Base-by-base conservation (phyloP, 2,797 vertebrate species). In the Platyrinchus mystaceus region DNA sequence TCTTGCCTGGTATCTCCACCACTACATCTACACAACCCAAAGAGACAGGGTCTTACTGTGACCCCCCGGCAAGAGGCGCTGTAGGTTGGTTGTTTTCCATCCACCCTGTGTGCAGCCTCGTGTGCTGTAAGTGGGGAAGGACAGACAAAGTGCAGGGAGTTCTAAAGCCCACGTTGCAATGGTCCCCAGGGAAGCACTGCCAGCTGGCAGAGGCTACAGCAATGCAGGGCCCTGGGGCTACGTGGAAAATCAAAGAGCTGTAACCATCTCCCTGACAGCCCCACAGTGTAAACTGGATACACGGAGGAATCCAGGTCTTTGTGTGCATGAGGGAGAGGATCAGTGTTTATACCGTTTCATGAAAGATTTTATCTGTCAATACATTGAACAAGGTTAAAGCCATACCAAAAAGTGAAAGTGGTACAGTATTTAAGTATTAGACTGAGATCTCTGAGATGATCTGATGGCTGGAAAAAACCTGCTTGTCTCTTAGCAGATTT, bases 121-220 rank as follows among this genome's bases (percentile, higher is more conserved):
- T 84, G 67, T 44, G 63, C 44, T 74, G 5, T 17, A n/a, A 22
- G 17, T 18, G 28, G n/a, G 66, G 22, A 43, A 49, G 79, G 60
- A 63, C 2, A 46, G 49, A 28, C 7, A 9, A 63, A 88, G 58
- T 7, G 39, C 62, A 66, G 43, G 69, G 39, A 95, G 32, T 20
- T 88, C 79, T 7, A n/a, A 55, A 87, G 13, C 62, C 53, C 55
- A 30, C 1, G 8, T 39, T 91, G 83, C 39, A 41, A 3, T 1
- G 23, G 58, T 87, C 93, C 80, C 83, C 11, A 3, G 93, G 86
- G 93, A 95, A n/a, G 14, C 24, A 5, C 36, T 89, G 86, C 88
- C 96, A 96, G 92, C 94, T 96, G 96, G 95, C 91, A 71, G 5
- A 74, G 68, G 81, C 59, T 86, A 17, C 76, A 89, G 80, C 77